Conservation (phyloP, 2,113 vertebrate species). For the Varanus salvator region DNA sequence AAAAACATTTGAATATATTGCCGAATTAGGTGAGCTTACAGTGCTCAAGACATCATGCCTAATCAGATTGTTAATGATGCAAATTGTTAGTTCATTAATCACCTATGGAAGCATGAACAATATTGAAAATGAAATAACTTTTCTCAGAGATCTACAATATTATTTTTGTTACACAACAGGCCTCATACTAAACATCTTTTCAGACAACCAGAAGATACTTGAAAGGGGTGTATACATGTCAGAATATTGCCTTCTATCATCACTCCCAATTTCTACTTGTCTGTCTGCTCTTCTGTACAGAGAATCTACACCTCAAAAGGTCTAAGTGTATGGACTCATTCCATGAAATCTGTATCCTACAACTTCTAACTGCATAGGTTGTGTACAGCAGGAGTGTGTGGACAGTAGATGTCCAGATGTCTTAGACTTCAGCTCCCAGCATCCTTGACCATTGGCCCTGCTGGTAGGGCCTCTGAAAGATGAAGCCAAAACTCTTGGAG, state of each 20-base stretch:
- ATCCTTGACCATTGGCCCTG: background rate
- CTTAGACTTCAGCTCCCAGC: no score
- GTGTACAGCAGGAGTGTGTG: background rate
- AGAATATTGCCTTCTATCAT: background rate
- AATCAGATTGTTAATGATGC: background rate
- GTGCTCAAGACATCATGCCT: background rate
- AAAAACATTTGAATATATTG: background rate
- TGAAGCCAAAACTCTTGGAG: no score
- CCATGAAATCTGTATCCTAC: background rate
- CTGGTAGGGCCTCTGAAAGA: no score
- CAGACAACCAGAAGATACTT: background rate
- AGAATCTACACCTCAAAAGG: background rate
- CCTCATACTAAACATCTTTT: background rate
- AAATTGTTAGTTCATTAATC: background rate
- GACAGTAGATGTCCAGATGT: no score
- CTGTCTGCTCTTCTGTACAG: background rate
- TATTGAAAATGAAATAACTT: background rate
- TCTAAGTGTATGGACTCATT: background rate
- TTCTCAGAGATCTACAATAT: background rate
- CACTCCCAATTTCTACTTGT: background rate
- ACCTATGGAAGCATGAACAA: background rate
- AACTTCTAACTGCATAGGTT: background rate
- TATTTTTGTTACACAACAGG: background rate
- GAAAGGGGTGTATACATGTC: background rate
- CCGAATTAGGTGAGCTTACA: background rate